Evolutionary conservation across 2,888 invertebrate genomes (phyloP), one percentile per base, ranked within the genome.

Genomic region (Leptogaster cylindrica): DNA sequence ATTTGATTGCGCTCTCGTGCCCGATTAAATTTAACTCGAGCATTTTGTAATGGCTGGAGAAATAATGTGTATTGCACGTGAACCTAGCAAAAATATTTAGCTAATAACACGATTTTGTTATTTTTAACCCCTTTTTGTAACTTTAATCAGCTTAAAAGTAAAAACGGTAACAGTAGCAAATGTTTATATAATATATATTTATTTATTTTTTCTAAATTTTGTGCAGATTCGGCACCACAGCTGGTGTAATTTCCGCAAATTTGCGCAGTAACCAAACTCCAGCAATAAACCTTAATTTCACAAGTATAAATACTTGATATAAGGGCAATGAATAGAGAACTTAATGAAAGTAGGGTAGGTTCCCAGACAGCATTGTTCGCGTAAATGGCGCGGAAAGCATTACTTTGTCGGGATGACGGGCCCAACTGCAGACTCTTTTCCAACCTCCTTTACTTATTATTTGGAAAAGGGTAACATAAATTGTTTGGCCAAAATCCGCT

Each of bases 281-380:
- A 25, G 55, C 36, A 55, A 55, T 55, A 55, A 55, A 39, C 36
- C 55, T 55, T 20, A 55, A 55, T 55, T 55, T 55, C 36, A 25
- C 36, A 33, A 31, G 55, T 39, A 55, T 55, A 55, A 55, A 55
- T 55, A 55, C 55, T 55, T 55, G 55, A 55, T 55, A 39, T 55
- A 55, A 36, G 36, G 18, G 39, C 36, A 20, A 23, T 55, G 55
- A 55, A 55, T 55, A 55, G 55, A 31, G 55, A 31, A 36, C 55
- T 55, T 36, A 55, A 55, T 55, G 55, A 55, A 55, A 55, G 39
- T 20, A 36, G 14, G 52, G 52, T 31, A 10, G 20, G 33, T 31
- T 52, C 33, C 36, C 52, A 52, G 52, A 52, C 52, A 52, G 52
- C 52, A 52, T 52, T 52, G 52, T 52, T 52, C 52, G 33, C 31